Percentiles rank a stretch among this genome's conserved stretches.
Conservation (phyloP, 92 coral and sea anemone species). For the Actinernus sp. region DNA sequence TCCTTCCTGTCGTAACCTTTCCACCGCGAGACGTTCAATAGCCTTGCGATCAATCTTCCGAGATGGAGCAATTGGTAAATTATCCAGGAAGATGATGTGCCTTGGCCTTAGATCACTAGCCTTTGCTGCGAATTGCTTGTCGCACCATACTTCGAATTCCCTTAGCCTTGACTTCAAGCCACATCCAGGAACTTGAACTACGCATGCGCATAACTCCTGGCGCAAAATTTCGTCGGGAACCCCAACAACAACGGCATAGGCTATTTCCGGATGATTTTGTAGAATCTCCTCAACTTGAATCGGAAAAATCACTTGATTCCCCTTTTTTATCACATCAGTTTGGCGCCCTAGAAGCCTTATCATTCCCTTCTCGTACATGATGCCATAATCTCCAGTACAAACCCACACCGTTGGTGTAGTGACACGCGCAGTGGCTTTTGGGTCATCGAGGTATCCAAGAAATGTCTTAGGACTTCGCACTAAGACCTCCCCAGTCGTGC, state of each 20-base stretch:
- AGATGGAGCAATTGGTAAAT: conserved; percentile 14
- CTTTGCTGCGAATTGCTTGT: conserved; percentile 1
- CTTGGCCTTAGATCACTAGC: neutral
- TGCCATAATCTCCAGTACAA: conserved; percentile 36
- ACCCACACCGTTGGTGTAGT: conserved; percentile 33
- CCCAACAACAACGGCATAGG: conserved; percentile 28
- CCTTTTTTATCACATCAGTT: conserved; percentile 17
- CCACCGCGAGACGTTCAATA: no score
- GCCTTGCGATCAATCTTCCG: conserved; percentile 25
- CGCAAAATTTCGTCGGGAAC: conserved; percentile 12
- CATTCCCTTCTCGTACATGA: conserved; percentile 34
- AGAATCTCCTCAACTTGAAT: conserved; percentile 30
- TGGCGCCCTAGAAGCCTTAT: conserved; percentile 34
- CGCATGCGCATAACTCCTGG: conserved; percentile 40
- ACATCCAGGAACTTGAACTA: conserved; percentile 37
- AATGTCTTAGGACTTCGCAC: conserved; percentile 36
- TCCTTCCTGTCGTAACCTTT: no score
- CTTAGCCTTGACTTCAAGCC: conserved; percentile 18
- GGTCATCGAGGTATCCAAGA: conserved; percentile 34
- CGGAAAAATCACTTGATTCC: conserved; percentile 11
- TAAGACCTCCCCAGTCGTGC: conserved; percentile 35
- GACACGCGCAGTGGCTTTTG: conserved; percentile 5
- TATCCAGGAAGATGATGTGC: conserved; percentile 6
- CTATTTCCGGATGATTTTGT: conserved; percentile 21
- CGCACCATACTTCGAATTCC: conserved; percentile 30